Evolutionary conservation across 2,797 vertebrate genomes (phyloP), one percentile per base, ranked within the genome.

Genomic region (Enteromius trimaculatus): DNA sequence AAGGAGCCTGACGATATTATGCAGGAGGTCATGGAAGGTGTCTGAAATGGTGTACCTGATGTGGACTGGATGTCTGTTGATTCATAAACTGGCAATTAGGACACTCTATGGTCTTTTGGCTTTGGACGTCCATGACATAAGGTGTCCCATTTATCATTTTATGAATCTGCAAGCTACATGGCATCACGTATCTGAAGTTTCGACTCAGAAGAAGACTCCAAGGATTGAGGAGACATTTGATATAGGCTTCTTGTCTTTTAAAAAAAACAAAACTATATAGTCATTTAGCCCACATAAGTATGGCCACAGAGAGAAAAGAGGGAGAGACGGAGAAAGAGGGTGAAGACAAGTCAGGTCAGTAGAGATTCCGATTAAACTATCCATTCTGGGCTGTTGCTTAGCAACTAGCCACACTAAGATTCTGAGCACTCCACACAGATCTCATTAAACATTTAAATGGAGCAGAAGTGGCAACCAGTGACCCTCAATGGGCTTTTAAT

Each of bases 321-420:
- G 10, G 9, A 5, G 2, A 55, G 39, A 53, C 1, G 23, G 4
- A 31, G 14, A 26, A n/a, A 53, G 9, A 70, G 60, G 44, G 11
- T 44, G 37, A 55, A 66, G 69, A 55, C 72, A 77, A 65, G 80
- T 72, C 75, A 23, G 84, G 47, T 68, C 84, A 79, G 60, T 44
- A 34, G 55, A 65, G 51, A 75, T 82, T 34, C 62, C 14, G 17
- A 49, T 42, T 51, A 76, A 51, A 34, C 47, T 70, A 66, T 72
- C 69, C 77, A 62, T 86, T 75, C 39, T 37, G 53, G 42, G 49
- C 39, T 37, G 84, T 79, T 86, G 84, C 84, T 76, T 74, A 82
- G 84, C 84, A 86, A 86, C 80, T 74, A 79, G 49, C 70, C 69
- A 79, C 76, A 82, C 62, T 69, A 83, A 86, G 81, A 83, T 79